Base-by-base conservation (phyloP, 2,888 invertebrate species). In the Osedax fenrisi region DNA sequence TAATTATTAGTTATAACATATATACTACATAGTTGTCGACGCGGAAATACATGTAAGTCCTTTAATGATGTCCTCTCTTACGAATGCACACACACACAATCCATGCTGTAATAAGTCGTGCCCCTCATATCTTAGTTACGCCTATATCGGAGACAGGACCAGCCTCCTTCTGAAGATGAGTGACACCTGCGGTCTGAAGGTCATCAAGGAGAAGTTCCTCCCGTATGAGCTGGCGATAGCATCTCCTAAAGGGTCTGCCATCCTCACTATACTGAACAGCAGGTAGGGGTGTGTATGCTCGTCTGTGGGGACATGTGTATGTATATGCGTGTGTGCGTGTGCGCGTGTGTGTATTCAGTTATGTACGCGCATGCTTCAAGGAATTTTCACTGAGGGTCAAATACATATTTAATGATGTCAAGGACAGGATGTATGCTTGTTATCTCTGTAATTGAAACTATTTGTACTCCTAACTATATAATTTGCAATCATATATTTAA, bases 141-240 rank as follows among this genome's bases (percentile, higher is more conserved):
- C 71, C 27, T 69, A 73, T 59, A 68, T 76, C 2, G 62, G 23
- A 22, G 76, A 76, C 27, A 41, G 26, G 62, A 76, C 76, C 17
- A 56, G 26, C 3, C 66, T 75, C 27, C 70, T 75, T 5, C 5
- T 69, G 2, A 66, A 21, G 22, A 75, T 73, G 73, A 73, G 70
- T 56, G 27, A 73, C 2, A 27, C 64, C 13, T 76, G 76, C 23
- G 22, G 24, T 2, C n/a, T 76, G 41, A 62, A 73, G 59, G 70
- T 73, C 27, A 75, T 76, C n/a, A 75, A 75, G 75, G 75, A 76
- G 22, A n/a, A 13, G 41, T 76, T 76, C 56, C 5, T 75, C 27
- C 76, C 76, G 2, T 2, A 70, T n/a, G 59, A 72, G 21, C 75
- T 75, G 22, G 69, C 24, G 3, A 59, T 76, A 2, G 76, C 41